These are phyloP conservation scores for Aspidoscelis tigris DNA, from an alignment of 2,113 vertebrate species.

Conservation along the genomic window DNA sequence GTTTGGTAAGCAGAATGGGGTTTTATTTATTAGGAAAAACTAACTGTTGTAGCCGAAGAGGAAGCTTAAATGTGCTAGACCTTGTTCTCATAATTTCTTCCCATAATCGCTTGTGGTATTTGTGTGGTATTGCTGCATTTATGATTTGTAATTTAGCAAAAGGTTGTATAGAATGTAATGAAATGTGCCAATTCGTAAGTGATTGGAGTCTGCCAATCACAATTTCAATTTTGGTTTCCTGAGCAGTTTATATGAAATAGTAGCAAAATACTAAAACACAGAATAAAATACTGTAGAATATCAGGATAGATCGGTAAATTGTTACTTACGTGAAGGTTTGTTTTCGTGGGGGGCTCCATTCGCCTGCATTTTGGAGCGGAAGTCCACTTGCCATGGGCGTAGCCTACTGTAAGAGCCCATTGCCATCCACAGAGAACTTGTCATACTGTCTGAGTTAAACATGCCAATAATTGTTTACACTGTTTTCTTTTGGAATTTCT, in stretches of 20 bases:
- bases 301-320: neutral
- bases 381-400: too few species aligned
- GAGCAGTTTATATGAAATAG: neutral
- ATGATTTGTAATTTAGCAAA: neutral
- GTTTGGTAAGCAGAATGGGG: constrained; percentile 81
- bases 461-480: neutral
- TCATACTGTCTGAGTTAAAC: neutral
- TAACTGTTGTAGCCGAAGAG: neutral
- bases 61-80: neutral
- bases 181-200: neutral
- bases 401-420: too few species aligned
- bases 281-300: neutral
- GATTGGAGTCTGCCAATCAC: too few species aligned
- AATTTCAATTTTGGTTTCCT: neutral
- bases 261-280: neutral
- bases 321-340: too few species aligned
- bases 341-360: too few species aligned
- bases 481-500: neutral
- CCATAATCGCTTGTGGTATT: neutral
- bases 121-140: neutral
- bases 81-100: neutral
- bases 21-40: constrained; percentile 13
- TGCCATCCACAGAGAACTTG: neutral
- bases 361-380: too few species aligned
- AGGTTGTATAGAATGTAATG: neutral